A percentile compares a stretch with the other conserved stretches of the same genome.
Conservation (phyloP, 92 coral and sea anemone genomes). For the Phenganax stokvisi region DNA sequence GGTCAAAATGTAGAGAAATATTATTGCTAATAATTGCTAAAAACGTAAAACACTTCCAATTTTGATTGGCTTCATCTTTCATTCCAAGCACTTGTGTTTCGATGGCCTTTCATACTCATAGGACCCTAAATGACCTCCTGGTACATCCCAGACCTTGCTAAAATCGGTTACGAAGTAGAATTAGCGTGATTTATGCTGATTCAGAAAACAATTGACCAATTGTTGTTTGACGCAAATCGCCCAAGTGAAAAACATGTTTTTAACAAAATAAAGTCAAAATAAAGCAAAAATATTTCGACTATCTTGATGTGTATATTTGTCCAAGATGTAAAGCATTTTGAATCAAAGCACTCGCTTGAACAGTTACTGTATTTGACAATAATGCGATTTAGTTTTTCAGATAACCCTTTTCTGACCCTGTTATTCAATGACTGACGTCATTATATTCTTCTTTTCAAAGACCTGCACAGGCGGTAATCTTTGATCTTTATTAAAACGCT, state of each 20-base stretch:
- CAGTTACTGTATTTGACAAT: too few species aligned
- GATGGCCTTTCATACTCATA: too few species aligned
- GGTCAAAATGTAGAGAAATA: too few species aligned
- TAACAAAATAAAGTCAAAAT: too few species aligned
- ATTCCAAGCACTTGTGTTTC: too few species aligned
- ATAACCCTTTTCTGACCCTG: background rate
- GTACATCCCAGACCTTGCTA: background rate
- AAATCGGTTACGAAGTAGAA: background rate
- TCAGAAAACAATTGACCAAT: background rate
- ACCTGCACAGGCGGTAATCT: background rate
- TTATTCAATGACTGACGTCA: slow-evolving; percentile 13
- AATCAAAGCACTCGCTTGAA: too few species aligned
- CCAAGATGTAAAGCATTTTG: too few species aligned
- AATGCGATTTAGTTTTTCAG: background rate
- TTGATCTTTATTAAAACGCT: background rate
- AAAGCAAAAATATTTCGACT: background rate
- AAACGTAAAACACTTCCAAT: background rate
- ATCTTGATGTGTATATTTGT: too few species aligned
- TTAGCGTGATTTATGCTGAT: background rate
- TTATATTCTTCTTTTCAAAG: background rate
- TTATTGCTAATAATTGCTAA: background rate
- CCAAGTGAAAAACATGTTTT: background rate
- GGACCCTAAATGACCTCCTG: too few species aligned
- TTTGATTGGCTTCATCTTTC: too few species aligned
- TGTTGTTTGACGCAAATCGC: background rate